Evolutionary conservation across 2,797 vertebrate species (phyloP), one percentile per base, ranked within the genome.

Genomic region (Chloroceryle amazona): DNA sequence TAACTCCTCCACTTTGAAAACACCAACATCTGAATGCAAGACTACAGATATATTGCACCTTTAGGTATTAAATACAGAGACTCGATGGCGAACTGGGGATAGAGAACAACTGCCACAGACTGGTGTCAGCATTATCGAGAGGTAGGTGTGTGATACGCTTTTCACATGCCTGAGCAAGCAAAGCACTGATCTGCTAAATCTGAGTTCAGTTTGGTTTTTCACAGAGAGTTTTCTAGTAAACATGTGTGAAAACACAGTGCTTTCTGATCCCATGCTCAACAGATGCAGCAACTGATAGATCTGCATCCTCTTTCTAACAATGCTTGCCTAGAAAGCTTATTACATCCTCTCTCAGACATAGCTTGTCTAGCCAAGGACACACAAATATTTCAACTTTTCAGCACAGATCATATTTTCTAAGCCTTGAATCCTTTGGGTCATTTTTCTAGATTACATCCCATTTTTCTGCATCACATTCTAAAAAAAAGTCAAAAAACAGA

Each of bases 111-210:
- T 8, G 54, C 65, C 41, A 86, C 23, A 44, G 72, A 46, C 41
- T 14, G 12, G 33, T 76, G 91, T 58, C 68, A 58, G 79, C n/a
- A 12, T 23, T 54, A 26, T 1, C 63, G 57, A 81, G 65, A 91
- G 33, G 47, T 20, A 74, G 68, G 46, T 46, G 57, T 67, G 37
- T 15, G 44, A 65, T 62, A 55, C 41, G 35, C n/a, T 86, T 86
- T 49, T 28, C 88, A 81, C 78, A 13, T 47, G n/a, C 46, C 70
- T 47, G 70, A 92, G 46, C 49, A 86, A 65, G 54, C 39, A 68
- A 75, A 91, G 42, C 66, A 84, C 70, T 29, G 68, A 79, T 79
- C 73, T 81, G 54, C 72, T 90, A 90, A 93, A 90, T 47, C 61
- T 33, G 29, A 81, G 44, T 72, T 82, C 81, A 68, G 51, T 35